phyloP scores from a whole-genome alignment of 1,140 invertebrate species.

The Portunus trituberculatus region DNA sequence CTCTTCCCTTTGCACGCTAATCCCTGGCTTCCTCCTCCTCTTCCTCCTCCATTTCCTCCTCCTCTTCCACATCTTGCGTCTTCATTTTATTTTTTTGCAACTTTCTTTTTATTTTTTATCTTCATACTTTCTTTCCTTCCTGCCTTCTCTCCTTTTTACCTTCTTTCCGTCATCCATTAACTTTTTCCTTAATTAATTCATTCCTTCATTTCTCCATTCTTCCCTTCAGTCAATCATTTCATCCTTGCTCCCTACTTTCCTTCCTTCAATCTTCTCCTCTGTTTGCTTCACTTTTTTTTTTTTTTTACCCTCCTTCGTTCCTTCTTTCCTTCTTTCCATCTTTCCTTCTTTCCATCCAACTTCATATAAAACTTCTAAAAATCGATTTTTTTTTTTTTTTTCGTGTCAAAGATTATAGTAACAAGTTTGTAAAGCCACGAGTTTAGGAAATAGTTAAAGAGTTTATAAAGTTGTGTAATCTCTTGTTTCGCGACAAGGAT shows the following conservation, averaged over 20 bases:
- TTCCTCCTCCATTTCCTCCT: too few relatives aligned
- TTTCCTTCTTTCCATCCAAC: not conserved
- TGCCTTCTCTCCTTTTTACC: not conserved
- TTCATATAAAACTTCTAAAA: not conserved
- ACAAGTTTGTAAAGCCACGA: constrained; percentile 62
- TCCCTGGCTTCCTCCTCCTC: too few relatives aligned
- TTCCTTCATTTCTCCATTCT: too few relatives aligned
- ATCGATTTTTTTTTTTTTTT: constrained; percentile 34
- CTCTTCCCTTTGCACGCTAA: not conserved
- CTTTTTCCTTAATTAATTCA: too few relatives aligned
- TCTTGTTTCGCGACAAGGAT: constrained; percentile 37
- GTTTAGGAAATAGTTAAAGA: constrained; percentile 63
- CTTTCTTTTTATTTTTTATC: too few relatives aligned
- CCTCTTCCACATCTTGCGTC: not conserved
- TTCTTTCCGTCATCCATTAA: not conserved
- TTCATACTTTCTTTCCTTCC: not conserved
- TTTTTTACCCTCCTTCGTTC: not conserved
- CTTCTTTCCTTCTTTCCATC: not conserved
- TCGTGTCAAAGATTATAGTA: constrained; percentile 40
- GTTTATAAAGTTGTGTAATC: constrained; percentile 56
- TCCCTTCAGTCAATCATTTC: too few relatives aligned
- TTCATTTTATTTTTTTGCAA: not conserved
- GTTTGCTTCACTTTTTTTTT: not conserved
- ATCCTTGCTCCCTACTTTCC: not conserved
- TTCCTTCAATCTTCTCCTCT: not conserved